Conservation (phyloP, 2,888 invertebrate genomes). For the Latrodectus hesperus region DNA sequence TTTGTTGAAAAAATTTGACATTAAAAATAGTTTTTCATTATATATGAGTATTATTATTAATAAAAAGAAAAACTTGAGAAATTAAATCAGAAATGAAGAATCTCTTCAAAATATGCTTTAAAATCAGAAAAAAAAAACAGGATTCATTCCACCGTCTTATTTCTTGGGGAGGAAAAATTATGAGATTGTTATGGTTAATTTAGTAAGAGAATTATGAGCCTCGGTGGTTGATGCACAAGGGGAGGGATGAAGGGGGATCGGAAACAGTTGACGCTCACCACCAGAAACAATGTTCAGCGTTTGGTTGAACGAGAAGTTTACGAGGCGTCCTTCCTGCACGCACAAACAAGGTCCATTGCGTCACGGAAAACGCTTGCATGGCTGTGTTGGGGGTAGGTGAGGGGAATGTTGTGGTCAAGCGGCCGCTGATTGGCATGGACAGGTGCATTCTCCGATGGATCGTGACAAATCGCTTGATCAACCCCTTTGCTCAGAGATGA, state of each 20-base stretch:
- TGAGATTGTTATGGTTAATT: too few species aligned
- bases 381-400: not conserved
- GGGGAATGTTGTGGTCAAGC: not conserved
- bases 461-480: not conserved
- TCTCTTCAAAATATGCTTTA: too few species aligned
- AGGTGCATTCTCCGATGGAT: not conserved
- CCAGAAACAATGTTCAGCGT: not conserved
- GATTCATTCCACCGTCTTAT: too few species aligned
- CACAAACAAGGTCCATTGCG: not conserved
- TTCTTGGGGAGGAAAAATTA: too few species aligned
- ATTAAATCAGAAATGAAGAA: too few species aligned
- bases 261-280: not conserved
- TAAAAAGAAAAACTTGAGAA: too few species aligned
- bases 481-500: not conserved
- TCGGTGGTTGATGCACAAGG: not conserved
- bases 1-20: too few species aligned
- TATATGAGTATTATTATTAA: too few species aligned
- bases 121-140: too few species aligned
- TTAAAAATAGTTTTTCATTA: too few species aligned
- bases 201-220: not conserved
- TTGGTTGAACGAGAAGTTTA: not conserved
- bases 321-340: not conserved
- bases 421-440: constrained; percentile 1
- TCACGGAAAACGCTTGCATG: not conserved
- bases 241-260: not conserved